Evolutionary conservation across 2,888 invertebrate species (phyloP).

Genomic region (Hedya salicella): DNA sequence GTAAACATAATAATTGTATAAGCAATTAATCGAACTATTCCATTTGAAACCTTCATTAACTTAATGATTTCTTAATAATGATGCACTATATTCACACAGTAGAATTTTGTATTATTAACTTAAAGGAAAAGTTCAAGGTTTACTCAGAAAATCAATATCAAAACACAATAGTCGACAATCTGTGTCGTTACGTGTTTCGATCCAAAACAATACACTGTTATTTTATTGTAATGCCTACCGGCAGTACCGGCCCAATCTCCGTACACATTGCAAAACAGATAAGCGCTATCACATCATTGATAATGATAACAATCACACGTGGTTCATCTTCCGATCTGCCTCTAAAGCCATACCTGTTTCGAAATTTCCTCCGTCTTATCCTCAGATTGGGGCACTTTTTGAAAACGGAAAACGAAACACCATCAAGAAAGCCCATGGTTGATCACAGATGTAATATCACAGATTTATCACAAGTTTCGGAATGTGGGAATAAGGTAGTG

Average conservation of each 20-base stretch:
- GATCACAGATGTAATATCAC: conserved; percentile 44
- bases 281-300: conserved; percentile 37
- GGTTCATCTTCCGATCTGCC: conserved; percentile 30
- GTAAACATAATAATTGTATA: conserved; percentile 6
- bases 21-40: background rate
- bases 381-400: conserved; percentile 46
- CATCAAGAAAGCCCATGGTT: conserved; percentile 46
- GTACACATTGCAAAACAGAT: conserved; percentile 25
- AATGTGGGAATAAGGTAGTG: conserved; percentile 49
- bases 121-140: conserved; percentile 36
- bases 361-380: conserved; percentile 31
- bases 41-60: background rate
- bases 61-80: background rate
- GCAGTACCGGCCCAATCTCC: conserved; percentile 8
- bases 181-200: conserved; percentile 22
- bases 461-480: conserved; percentile 43
- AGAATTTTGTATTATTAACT: conserved; percentile 6
- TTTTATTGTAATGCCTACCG: conserved; percentile 12
- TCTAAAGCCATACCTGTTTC: conserved; percentile 41
- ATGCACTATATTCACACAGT: background rate
- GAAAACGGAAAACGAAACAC: conserved; percentile 45
- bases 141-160: conserved; percentile 35
- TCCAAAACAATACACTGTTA: conserved; percentile 17
- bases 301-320: conserved; percentile 48
- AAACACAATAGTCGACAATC: conserved; percentile 20